phyloP scores from a whole-genome alignment of 2,797 vertebrate genomes.

The Gobionotothen gibberifrons region DNA sequence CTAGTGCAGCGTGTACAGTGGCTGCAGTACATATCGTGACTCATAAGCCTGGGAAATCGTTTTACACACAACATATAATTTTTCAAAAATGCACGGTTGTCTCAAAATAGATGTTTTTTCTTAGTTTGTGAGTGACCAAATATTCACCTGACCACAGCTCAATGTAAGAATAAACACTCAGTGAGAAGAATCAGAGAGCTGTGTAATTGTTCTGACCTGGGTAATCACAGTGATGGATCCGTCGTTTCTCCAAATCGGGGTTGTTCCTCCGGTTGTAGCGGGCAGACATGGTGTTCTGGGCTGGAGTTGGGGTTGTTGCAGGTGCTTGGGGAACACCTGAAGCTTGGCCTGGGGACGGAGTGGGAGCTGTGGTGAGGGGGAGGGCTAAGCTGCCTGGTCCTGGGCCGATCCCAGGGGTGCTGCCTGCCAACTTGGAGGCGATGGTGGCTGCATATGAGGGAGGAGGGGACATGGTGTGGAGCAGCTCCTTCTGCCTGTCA shows the following conservation, averaged over 20 bases:
- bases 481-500: slow-evolving; percentile 95
- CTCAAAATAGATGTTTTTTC: slow-evolving; percentile 48
- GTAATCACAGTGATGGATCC: slow-evolving; percentile 99
- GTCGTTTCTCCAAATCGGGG: slow-evolving; percentile 96
- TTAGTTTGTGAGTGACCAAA: slow-evolving; percentile 34
- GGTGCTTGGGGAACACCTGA: slow-evolving; percentile 58
- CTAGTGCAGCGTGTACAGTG: slow-evolving; percentile 15
- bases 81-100: slow-evolving; percentile 38
- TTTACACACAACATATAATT: slow-evolving; percentile 47
- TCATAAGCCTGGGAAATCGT: slow-evolving; percentile 39
- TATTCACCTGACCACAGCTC: slow-evolving; percentile 44
- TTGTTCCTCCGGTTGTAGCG: slow-evolving; percentile 98
- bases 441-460: slow-evolving; percentile 97
- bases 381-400: slow-evolving; percentile 57
- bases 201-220: slow-evolving; percentile 85
- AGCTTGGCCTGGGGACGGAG: slow-evolving; percentile 50
- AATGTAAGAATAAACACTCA: slow-evolving; percentile 28
- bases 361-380: slow-evolving; percentile 50
- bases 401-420: slow-evolving; percentile 63
- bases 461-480: slow-evolving; percentile 94
- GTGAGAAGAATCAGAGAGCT: slow-evolving; percentile 5
- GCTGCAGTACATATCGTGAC: slow-evolving; percentile 9
- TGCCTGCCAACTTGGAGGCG: slow-evolving; percentile 91
- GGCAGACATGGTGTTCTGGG: slow-evolving; percentile 82
- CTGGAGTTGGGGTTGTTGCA: slow-evolving; percentile 31